Evolutionary conservation across 2,797 vertebrate genomes (phyloP), one percentile per base, ranked within the genome.

Genomic region (Scolopax rusticola): DNA sequence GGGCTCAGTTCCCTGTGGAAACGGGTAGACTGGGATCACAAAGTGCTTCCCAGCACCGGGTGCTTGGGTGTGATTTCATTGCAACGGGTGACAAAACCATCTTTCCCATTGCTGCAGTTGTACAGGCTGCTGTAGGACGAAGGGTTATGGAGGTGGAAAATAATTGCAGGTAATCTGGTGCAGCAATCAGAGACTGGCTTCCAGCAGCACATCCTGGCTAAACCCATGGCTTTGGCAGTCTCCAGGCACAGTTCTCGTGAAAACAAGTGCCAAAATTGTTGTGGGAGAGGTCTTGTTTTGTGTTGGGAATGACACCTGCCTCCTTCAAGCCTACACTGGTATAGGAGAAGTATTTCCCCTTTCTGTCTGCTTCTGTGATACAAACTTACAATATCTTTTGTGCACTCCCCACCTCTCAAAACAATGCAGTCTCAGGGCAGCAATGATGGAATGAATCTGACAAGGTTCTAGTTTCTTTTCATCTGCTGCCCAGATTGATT

Each of bases 41-140:
- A 3, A 0, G 1, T 50, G 33, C 40, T 67, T 68, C 25, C 38
- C 33, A 83, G 89, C 47, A 15, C 30, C 0, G 0, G 30, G 15
- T 36, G 27, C 50, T 48, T 53, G 40, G 28, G 9, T 73, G 65
- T 2, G 3, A 17, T 69, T 65, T 64, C 67, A 45, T 24, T 56
- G 70, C 56, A 51, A 0, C 38, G 51, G 40, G 36, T 50, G 65
- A 67, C 53, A 78, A 75, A 85, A 57, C 2, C 38, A 41, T 21
- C n/a, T n/a, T 45, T 60, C 33, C 45, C 50, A 2, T 12, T 25
- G 53, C 15, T 32, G 7, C 5, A 9, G 14, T 43, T 30, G 4
- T 15, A 12, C 24, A 77, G 65, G 24, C 18, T 53, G 47, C 71
- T 41, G 51, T 21, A 73, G 84, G 54, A 32, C 17, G 32, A 36